phyloP scores from a whole-genome alignment of 2,797 vertebrate species.

The Pangasius larnaudii region DNA sequence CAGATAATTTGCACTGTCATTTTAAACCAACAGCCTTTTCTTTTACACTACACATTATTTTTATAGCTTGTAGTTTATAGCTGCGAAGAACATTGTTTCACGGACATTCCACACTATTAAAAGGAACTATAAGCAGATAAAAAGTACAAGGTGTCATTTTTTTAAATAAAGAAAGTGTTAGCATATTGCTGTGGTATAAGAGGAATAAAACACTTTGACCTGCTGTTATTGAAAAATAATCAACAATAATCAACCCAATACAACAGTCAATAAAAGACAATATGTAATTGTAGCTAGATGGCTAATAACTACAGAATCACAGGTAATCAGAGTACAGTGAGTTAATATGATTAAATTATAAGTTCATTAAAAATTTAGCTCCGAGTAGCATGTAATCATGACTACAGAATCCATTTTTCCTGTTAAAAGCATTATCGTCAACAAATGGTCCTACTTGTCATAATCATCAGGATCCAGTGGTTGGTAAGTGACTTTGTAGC shows the following conservation, averaged over 20 bases:
- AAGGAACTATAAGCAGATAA: not conserved
- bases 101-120: too few species aligned
- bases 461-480: slow-evolving; percentile 89
- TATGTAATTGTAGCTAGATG: not conserved
- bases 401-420: not conserved
- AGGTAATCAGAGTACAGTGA: not conserved
- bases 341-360: not conserved
- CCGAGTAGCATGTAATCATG: not conserved
- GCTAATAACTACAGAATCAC: not conserved
- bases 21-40: too few species aligned
- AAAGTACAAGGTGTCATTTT: not conserved
- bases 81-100: too few species aligned
- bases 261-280: not conserved
- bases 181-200: too few species aligned
- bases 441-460: slow-evolving; percentile 84
- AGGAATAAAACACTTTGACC: too few species aligned
- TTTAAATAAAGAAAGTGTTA: not conserved
- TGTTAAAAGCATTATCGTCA: not conserved
- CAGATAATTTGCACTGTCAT: too few species aligned
- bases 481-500: slow-evolving; percentile 96
- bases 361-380: not conserved
- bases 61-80: too few species aligned
- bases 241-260: not conserved
- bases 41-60: too few species aligned
- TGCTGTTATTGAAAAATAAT: too few species aligned